Evolutionary conservation across 2,888 invertebrate genomes (phyloP), one percentile per base, ranked within the genome.

Genomic region (Lasioglossum leucozonium): DNA sequence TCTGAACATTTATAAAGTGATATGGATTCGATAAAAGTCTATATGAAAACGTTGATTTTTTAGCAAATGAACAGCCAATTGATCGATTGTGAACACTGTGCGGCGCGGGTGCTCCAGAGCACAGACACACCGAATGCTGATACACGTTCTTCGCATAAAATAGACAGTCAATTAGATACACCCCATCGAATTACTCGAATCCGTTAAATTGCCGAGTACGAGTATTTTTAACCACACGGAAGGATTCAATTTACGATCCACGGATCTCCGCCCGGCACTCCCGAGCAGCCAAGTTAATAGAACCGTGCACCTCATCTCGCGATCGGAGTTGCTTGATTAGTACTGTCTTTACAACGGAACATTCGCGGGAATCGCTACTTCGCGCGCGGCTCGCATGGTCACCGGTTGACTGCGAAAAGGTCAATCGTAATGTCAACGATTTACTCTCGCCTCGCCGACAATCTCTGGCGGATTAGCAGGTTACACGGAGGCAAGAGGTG

Each of bases 361-460:
- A 65, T 40, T 37, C 79, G 30, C 74, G 75, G 37, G 79, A 80
- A 81, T 71, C 82, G 58, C 73, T 71, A 73, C 79, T 79, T 86
- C 47, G 40, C 71, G 51, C 78, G 26, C 58, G 65, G 42, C 55
- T 58, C 79, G 37, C 55, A 18, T 58, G 55, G 84, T 76, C 75
- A 77, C 69, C 69, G 44, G 40, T 72, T 76, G 81, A 87, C 83
- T 80, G 87, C 85, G 71, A 88, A 67, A 85, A 86, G 91, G 91
- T 90, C 85, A 90, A 87, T 86, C 86, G 85, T 84, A 73, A 83
- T 84, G 84, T 90, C 89, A 82, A 89, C 89, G 90, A 89, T 91
- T 91, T 87, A 90, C 87, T 85, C 86, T 84, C 87, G 47, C 85
- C 85, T 85, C 81, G 26, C 69, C 77, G 71, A 37, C 42, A 47